These are phyloP conservation scores for Lerista edwardsae DNA, from an alignment of 2,797 vertebrate genomes.

Conservation along the genomic window DNA sequence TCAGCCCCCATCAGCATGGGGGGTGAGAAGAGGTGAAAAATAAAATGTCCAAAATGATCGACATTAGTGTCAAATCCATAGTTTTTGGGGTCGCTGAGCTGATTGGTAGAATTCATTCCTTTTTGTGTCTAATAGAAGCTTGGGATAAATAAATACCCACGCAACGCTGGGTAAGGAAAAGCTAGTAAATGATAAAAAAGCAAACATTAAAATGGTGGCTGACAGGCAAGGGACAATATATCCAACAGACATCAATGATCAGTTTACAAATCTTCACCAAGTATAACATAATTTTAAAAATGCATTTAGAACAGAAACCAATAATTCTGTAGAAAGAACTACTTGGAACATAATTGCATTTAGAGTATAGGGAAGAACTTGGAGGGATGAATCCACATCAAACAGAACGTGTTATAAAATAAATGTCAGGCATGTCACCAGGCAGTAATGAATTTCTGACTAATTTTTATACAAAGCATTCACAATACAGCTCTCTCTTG, in stretches of 20 bases:
- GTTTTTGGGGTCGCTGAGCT: too few species aligned
- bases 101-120: too few species aligned
- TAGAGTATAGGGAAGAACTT: slow-evolving; percentile 48
- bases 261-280: slow-evolving; percentile 38
- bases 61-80: too few species aligned
- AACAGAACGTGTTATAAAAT: slow-evolving; percentile 32
- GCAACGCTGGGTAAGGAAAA: too few species aligned
- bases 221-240: slow-evolving; percentile 35
- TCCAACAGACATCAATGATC: slow-evolving; percentile 44
- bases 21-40: too few species aligned
- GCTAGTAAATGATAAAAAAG: slow-evolving; percentile 21
- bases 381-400: slow-evolving; percentile 6
- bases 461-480: slow-evolving; percentile 41
- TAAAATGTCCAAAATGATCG: too few species aligned
- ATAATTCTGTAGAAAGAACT: slow-evolving; percentile 15
- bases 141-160: too few species aligned
- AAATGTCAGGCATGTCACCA: slow-evolving; percentile 38
- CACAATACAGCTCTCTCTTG: neutral
- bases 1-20: too few species aligned
- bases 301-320: slow-evolving; percentile 31
- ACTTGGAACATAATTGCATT: slow-evolving; percentile 45
- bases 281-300: slow-evolving; percentile 47
- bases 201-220: slow-evolving; percentile 30
- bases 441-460: slow-evolving; percentile 29
- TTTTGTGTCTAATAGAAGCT: too few species aligned